Evolutionary conservation across 2,113 vertebrate genomes (phyloP).

Genomic region (Ceyx margarethae): DNA sequence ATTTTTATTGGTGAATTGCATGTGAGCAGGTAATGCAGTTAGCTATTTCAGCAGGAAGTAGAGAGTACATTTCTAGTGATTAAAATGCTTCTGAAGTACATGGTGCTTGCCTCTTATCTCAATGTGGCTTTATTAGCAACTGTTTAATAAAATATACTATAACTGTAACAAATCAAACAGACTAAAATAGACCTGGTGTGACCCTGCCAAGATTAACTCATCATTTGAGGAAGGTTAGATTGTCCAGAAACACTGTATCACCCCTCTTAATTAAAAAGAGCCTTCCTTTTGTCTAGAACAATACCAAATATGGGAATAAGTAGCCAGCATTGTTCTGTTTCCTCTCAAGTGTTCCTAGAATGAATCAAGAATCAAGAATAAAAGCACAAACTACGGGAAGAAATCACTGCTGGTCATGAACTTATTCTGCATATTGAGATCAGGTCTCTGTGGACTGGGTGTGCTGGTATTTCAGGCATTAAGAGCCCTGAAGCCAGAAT

Average conservation of each 20-base stretch:
- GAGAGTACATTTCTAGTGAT: not conserved
- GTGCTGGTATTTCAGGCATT: conserved; percentile 71
- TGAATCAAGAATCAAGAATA: conserved; percentile 42
- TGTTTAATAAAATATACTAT: not conserved
- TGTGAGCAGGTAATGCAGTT: not conserved
- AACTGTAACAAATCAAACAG: too few species aligned
- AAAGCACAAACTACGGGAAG: conserved; percentile 62
- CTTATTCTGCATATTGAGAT: conserved; percentile 39
- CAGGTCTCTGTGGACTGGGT: conserved; percentile 66
- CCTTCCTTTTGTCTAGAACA: conserved; percentile 6
- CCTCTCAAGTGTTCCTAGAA: conserved; percentile 61
- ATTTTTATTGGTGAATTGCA: not conserved
- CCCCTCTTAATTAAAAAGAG: not conserved
- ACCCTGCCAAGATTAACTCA: not conserved
- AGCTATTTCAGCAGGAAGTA: not conserved
- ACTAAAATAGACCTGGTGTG: fast-evolving
- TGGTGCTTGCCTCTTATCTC: not conserved
- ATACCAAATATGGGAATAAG: conserved; percentile 48
- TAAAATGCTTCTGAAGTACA: not conserved
- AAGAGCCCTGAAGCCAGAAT: conserved; percentile 54
- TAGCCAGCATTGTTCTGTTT: conserved; percentile 13
- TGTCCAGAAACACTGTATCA: not conserved
- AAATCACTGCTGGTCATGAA: conserved; percentile 64
- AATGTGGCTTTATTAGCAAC: not conserved
- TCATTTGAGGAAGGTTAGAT: not conserved